A percentile compares a stretch with the other conserved stretches of the same genome.
Conservation (phyloP, 2,888 invertebrate species). For the Cantharis lateralis region DNA sequence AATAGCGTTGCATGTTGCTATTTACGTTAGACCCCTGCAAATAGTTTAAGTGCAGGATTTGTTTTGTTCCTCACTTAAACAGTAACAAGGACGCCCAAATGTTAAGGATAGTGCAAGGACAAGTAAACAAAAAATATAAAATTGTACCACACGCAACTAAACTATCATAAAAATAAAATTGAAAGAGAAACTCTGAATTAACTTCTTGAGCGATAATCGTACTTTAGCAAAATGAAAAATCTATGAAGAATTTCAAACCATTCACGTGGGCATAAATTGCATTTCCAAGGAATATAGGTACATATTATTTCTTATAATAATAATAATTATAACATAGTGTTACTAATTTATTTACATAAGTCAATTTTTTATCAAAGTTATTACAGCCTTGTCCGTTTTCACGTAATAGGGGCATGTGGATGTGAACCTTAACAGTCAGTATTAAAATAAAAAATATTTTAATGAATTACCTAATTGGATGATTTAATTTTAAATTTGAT, state of each 20-base stretch:
- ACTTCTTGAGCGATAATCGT: neutral
- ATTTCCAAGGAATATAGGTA: neutral
- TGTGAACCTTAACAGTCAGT: neutral
- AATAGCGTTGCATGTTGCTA: slow-evolving; percentile 35
- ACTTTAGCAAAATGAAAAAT: neutral
- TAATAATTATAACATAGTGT: too few relatives aligned
- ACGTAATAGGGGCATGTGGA: neutral
- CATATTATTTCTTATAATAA: neutral
- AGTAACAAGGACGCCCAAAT: slow-evolving; percentile 29
- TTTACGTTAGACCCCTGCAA: slow-evolving; percentile 35
- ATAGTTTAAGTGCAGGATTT: slow-evolving; percentile 33
- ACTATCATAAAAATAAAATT: neutral
- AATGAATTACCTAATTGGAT: neutral
- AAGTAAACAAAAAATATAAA: neutral
- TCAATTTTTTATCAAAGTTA: neutral
- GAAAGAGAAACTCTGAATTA: neutral
- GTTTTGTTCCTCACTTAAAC: slow-evolving; percentile 23
- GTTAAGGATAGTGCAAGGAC: slow-evolving; percentile 37
- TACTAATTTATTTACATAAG: neutral
- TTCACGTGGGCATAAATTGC: neutral
- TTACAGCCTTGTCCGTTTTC: neutral
- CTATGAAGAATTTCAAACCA: neutral
- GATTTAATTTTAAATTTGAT: neutral
- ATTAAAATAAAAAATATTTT: too few relatives aligned
- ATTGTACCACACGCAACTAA: neutral